Conservation (phyloP, 2,797 vertebrate species). For the Denticeps clupeoides region DNA sequence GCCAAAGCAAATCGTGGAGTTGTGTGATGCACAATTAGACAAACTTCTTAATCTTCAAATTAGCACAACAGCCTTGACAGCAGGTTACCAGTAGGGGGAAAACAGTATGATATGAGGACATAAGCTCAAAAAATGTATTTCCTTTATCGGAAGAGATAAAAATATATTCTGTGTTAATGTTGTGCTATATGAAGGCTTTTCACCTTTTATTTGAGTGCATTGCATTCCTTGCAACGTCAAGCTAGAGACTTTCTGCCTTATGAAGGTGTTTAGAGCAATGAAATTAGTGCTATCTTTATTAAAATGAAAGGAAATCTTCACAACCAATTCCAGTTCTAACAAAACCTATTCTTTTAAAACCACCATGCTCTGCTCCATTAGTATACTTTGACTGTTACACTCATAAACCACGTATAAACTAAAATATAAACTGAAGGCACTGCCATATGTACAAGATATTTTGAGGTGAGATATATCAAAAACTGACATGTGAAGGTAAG, state of each 20-base stretch:
- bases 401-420: slow-evolving; percentile 6
- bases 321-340: slow-evolving; percentile 37
- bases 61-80: too few species aligned
- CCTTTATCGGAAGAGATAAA: background rate
- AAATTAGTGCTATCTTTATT: background rate
- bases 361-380: too few species aligned
- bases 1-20: slow-evolving; percentile 5
- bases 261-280: background rate
- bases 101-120: background rate
- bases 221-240: too few species aligned
- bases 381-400: too few species aligned
- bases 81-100: too few species aligned
- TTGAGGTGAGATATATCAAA: too few species aligned
- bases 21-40: slow-evolving; percentile 4
- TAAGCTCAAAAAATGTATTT: background rate
- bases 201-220: too few species aligned
- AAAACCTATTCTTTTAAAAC: too few species aligned
- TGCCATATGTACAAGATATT: background rate
- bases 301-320: slow-evolving; percentile 17
- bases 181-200: too few species aligned
- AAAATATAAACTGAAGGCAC: slow-evolving; percentile 25
- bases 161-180: background rate
- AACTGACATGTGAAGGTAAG: too few species aligned
- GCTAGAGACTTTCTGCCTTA: background rate
- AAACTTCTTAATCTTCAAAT: too few species aligned